Conservation (phyloP, 2,797 vertebrate genomes). For the Betta splendens region DNA sequence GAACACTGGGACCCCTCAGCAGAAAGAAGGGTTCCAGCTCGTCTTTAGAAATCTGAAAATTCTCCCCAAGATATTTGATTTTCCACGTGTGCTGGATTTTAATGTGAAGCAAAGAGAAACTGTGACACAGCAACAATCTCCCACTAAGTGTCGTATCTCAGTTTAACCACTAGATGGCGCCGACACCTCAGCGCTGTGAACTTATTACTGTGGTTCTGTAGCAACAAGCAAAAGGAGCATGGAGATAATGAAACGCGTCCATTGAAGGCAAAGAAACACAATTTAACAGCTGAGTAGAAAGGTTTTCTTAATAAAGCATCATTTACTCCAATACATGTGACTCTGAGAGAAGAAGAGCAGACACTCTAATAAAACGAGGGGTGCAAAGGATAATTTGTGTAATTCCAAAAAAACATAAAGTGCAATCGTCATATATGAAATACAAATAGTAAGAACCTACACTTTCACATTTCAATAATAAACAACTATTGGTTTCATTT, state of each 20-base stretch:
- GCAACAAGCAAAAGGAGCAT: background rate
- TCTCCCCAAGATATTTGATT: too few relatives aligned
- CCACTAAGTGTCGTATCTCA: background rate
- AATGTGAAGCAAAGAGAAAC: background rate
- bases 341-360: slow-evolving; percentile 20
- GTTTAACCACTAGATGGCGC: slow-evolving; percentile 49
- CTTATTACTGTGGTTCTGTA: too few relatives aligned
- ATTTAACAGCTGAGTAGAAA: background rate
- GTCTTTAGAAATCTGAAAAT: too few relatives aligned
- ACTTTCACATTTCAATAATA: slow-evolving; percentile 67
- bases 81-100: background rate
- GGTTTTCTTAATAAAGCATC: slow-evolving; percentile 24
- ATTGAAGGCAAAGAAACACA: background rate
- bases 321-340: slow-evolving; percentile 51
- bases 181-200: slow-evolving; percentile 5
- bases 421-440: slow-evolving; percentile 71
- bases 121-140: background rate
- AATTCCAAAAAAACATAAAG: slow-evolving; percentile 73
- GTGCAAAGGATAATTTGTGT: slow-evolving; percentile 27
- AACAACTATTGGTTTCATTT: slow-evolving; percentile 49
- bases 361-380: slow-evolving; percentile 19
- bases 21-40: too few relatives aligned
- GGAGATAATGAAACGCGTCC: background rate
- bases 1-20: too few relatives aligned
- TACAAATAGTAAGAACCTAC: slow-evolving; percentile 45